Evolutionary conservation across 2,888 invertebrate species (phyloP).

Genomic region (Chrysotoxum bicinctum): DNA sequence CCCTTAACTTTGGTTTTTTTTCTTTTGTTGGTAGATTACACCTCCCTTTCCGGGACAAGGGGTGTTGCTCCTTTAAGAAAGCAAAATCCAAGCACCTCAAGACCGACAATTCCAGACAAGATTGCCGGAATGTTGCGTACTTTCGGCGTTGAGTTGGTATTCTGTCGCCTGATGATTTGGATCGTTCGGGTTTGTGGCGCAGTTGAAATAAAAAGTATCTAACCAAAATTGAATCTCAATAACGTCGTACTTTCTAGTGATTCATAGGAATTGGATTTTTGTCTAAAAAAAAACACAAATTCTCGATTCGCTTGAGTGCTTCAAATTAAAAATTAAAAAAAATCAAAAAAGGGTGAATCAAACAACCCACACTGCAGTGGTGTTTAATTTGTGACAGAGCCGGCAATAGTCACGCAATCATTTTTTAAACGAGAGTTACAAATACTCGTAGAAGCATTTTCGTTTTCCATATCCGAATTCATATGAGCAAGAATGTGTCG

Average conservation of each 20-base stretch:
- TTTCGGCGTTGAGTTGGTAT: conserved; percentile 52
- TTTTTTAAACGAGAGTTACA: conserved; percentile 14
- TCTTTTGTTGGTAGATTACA: conserved; percentile 9
- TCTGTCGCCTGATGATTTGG: conserved; percentile 59
- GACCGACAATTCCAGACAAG: conserved; percentile 29
- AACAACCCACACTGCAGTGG: conserved; percentile 32
- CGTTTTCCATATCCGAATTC: conserved; percentile 38
- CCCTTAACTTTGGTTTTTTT: conserved; percentile 21
- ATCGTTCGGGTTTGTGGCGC: conserved; percentile 29
- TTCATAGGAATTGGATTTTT: conserved; percentile 22
- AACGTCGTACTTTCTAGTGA: conserved; percentile 6
- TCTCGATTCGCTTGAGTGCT: conserved; percentile 47
- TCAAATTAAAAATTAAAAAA: conserved; percentile 39
- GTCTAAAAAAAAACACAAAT: background rate
- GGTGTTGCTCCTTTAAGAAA: conserved; percentile 56
- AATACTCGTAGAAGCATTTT: conserved; percentile 19
- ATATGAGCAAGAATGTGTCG: background rate
- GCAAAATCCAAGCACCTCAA: conserved; percentile 48
- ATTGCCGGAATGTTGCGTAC: conserved; percentile 58
- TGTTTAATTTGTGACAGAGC: conserved; percentile 19
- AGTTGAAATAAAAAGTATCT: background rate
- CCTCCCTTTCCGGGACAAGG: conserved; percentile 38
- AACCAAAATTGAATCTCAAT: background rate
- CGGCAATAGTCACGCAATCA: conserved; percentile 61
- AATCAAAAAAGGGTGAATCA: conserved; percentile 43